phyloP scores from a whole-genome alignment of 2,113 vertebrate species.

The Hyperopisus bebe region DNA sequence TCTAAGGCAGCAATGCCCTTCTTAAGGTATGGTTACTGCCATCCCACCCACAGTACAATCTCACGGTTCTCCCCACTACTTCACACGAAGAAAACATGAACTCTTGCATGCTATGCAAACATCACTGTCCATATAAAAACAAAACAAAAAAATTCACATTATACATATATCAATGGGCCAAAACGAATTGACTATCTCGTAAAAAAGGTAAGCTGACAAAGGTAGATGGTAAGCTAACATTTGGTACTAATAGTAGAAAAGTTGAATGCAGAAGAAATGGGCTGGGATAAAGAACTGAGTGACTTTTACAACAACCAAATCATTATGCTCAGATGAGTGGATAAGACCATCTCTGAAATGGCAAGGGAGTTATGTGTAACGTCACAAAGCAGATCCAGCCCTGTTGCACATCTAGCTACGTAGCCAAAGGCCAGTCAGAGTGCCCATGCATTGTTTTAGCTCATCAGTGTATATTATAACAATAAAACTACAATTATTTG shows the following conservation, averaged over 20 bases:
- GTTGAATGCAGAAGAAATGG: not conserved
- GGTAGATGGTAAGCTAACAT: not conserved
- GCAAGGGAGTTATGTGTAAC: not conserved
- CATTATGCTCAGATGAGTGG: not conserved
- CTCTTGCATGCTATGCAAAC: not conserved
- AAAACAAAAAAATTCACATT: not conserved
- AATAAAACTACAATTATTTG: not conserved
- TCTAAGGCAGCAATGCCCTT: too few species aligned
- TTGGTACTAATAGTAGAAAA: not conserved
- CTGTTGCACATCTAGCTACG: not conserved
- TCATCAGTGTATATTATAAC: not conserved
- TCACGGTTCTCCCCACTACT: not conserved
- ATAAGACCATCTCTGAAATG: not conserved
- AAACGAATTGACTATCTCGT: not conserved
- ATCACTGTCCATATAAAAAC: not conserved
- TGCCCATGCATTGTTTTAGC: not conserved
- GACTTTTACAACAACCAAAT: not conserved
- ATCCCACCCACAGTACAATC: not conserved
- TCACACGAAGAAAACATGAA: not conserved
- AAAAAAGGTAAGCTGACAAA: too few species aligned
- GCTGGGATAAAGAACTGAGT: not conserved
- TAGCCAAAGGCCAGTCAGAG: not conserved
- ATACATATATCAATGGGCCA: not conserved
- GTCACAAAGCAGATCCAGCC: not conserved
- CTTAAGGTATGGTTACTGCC: not conserved